A percentile compares a stretch with the other conserved stretches of the same genome.
phyloP scores from a whole-genome alignment of 2,113 vertebrate genomes.

The Laterallus jamaicensis region DNA sequence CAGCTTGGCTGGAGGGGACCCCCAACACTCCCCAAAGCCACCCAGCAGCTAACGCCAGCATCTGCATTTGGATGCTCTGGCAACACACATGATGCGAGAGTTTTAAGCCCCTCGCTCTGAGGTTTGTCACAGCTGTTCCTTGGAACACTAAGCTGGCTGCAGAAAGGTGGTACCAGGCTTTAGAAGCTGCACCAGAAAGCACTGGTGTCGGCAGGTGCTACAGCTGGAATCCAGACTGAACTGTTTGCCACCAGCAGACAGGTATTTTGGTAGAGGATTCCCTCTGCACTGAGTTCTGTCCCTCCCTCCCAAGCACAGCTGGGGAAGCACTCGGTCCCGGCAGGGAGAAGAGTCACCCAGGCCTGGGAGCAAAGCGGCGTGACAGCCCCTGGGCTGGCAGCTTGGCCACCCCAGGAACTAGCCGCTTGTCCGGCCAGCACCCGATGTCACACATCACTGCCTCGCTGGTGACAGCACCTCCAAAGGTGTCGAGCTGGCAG shows the following conservation, averaged over 20 bases:
- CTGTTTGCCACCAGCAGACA: not conserved
- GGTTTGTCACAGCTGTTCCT: not conserved
- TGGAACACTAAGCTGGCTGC: not conserved
- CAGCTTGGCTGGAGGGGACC: not conserved
- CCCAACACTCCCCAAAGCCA: not conserved
- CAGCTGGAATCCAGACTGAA: accelerated
- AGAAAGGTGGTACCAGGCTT: not conserved
- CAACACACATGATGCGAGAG: not conserved
- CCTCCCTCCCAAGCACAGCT: not conserved
- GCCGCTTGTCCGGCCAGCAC: not conserved
- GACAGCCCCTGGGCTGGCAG: not conserved
- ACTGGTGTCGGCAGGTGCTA: not conserved
- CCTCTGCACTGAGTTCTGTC: not conserved
- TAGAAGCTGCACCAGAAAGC: not conserved
- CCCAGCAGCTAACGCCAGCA: not conserved
- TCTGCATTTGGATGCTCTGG: not conserved
- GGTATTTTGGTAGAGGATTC: not conserved
- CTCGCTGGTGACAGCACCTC: not conserved
- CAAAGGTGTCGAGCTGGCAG: not conserved
- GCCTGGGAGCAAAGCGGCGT: not conserved
- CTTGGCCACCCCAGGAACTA: not conserved
- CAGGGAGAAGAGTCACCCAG: not conserved
- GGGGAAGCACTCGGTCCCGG: accelerated
- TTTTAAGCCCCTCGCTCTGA: not conserved
- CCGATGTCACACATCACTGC: accelerated